These are phyloP conservation scores for Mus minutoides DNA, from an alignment of 2,797 vertebrate species.

Conservation along the genomic window DNA sequence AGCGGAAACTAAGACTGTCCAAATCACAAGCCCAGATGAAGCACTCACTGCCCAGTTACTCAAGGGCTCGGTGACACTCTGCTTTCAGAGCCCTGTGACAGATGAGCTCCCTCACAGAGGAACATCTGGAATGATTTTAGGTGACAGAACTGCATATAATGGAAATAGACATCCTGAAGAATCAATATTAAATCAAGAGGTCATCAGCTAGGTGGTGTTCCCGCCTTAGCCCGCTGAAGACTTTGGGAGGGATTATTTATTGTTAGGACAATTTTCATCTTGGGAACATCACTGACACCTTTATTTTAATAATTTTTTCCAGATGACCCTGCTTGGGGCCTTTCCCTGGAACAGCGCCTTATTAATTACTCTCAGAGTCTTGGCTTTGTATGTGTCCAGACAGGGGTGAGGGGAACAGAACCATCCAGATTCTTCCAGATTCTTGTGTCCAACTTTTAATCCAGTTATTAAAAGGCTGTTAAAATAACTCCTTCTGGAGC, in stretches of 20 bases:
- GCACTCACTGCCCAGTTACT: neutral
- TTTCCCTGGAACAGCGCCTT: neutral
- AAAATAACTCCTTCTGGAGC: conserved; percentile 49
- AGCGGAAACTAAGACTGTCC: neutral
- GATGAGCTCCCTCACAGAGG: conserved; percentile 60
- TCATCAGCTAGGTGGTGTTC: neutral
- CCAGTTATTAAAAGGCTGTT: conserved; percentile 62
- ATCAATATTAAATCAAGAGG: conserved; percentile 67
- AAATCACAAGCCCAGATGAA: neutral
- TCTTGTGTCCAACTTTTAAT: conserved; percentile 41
- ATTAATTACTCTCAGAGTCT: conserved; percentile 54
- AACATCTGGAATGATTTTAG: conserved; percentile 71
- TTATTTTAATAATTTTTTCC: conserved; percentile 35
- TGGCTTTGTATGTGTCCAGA: conserved; percentile 56
- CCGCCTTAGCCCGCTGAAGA: conserved; percentile 47
- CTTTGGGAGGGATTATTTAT: conserved; percentile 12
- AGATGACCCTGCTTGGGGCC: neutral
- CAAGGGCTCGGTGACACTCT: neutral
- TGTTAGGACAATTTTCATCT: conserved; percentile 37
- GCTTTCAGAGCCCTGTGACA: neutral
- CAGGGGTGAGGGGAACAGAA: conserved; percentile 45
- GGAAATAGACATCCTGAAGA: conserved; percentile 71
- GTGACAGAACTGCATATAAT: conserved; percentile 73
- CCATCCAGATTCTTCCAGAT: conserved; percentile 30
- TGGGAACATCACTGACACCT: neutral